Conservation (phyloP, 2,797 vertebrate species). For the Hypotaenidia okinawae region DNA sequence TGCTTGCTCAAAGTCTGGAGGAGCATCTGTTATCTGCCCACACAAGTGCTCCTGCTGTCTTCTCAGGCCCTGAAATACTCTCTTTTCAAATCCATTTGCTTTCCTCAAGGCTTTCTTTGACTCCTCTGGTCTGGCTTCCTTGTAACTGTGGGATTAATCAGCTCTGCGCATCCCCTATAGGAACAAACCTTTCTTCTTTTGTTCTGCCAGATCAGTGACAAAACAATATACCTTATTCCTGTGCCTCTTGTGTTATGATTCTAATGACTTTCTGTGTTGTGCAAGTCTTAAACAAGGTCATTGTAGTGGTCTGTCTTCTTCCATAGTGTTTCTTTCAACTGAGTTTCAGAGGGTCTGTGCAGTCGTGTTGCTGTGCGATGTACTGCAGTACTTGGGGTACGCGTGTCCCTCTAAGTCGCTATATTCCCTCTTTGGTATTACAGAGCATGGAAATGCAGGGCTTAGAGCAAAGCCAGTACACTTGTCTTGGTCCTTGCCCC, state of each 20-base stretch:
- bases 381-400: not conserved
- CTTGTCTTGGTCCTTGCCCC: not conserved
- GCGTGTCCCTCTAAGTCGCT: accelerated
- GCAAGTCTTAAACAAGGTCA: not conserved
- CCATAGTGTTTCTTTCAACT: not conserved
- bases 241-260: not conserved
- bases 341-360: not conserved
- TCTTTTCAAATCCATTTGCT: not conserved
- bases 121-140: not conserved
- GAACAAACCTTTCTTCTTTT: not conserved
- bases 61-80: not conserved
- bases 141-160: not conserved
- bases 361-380: not conserved
- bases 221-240: not conserved
- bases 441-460: not conserved
- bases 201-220: not conserved
- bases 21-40: not conserved
- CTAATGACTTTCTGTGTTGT: not conserved
- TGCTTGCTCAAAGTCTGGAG: not conserved
- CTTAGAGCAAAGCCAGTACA: not conserved
- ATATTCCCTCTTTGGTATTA: not conserved
- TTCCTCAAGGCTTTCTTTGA: not conserved
- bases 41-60: not conserved
- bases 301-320: not conserved
- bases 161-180: not conserved